Percentiles rank a stretch among this genome's conserved stretches.
Conservation (phyloP, 2,797 vertebrate genomes). For the Anguilla anguilla region DNA sequence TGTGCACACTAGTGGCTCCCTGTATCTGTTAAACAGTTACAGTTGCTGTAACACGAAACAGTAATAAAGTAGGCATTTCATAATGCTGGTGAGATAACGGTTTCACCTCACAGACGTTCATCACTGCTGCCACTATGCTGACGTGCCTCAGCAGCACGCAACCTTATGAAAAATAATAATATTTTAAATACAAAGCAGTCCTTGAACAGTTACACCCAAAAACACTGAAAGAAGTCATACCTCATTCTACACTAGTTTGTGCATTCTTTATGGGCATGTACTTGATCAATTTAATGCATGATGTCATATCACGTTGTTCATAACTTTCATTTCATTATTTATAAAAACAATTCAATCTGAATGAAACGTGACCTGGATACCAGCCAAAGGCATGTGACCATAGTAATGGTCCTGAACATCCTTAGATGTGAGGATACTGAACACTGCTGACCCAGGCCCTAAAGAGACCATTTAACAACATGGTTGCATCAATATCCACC, state of each 20-base stretch:
- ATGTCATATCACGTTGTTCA: background rate
- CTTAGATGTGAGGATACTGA: background rate
- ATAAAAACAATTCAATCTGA: background rate
- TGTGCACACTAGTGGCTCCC: slow-evolving; percentile 44
- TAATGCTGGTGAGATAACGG: slow-evolving; percentile 21
- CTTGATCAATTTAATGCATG: background rate
- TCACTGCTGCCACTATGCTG: slow-evolving; percentile 10
- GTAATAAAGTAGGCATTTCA: slow-evolving; percentile 32
- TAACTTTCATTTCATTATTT: background rate
- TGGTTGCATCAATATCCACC: background rate
- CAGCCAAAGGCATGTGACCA: background rate
- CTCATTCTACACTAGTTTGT: background rate
- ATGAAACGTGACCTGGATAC: background rate
- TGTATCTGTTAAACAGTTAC: slow-evolving; percentile 49
- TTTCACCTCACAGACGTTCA: slow-evolving; percentile 17
- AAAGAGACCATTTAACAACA: background rate
- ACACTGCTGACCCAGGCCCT: background rate
- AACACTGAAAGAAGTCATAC: background rate
- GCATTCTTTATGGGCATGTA: background rate
- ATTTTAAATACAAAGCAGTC: background rate
- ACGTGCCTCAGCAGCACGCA: background rate
- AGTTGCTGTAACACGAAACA: slow-evolving; percentile 39
- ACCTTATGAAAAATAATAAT: background rate
- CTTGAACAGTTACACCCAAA: background rate
- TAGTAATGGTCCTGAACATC: background rate